Conservation (phyloP, 2,888 invertebrate species). For the Drosophila parthenogenetica region DNA sequence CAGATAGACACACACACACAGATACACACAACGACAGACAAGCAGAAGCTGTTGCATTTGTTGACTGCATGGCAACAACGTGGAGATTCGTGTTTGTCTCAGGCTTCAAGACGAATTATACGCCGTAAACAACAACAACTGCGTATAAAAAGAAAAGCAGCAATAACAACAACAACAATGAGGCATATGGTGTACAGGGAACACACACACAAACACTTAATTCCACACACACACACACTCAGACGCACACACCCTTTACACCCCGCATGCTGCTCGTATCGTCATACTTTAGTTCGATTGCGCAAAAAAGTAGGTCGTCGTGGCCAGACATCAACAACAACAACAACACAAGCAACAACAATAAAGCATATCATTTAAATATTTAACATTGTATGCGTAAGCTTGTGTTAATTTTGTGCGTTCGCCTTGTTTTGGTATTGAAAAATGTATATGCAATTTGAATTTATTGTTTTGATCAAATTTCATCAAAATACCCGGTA, state of each 20-base stretch:
- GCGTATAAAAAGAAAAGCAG: slow-evolving; percentile 29
- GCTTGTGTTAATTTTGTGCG: slow-evolving; percentile 53
- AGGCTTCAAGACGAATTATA: slow-evolving; percentile 13
- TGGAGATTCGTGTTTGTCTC: slow-evolving; percentile 19
- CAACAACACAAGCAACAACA: slow-evolving; percentile 32
- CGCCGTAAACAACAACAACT: slow-evolving; percentile 8
- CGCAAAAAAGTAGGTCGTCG: slow-evolving; percentile 78
- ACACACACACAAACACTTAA: slow-evolving; percentile 6
- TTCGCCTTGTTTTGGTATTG: slow-evolving; percentile 64
- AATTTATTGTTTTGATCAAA: slow-evolving; percentile 40
- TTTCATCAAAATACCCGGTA: slow-evolving; percentile 11
- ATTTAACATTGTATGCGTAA: slow-evolving; percentile 60
- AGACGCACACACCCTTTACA: slow-evolving; percentile 1
- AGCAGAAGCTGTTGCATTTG: slow-evolving; percentile 41
- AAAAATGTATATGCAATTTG: slow-evolving; percentile 35
- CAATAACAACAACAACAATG: slow-evolving; percentile 27
- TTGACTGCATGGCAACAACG: slow-evolving; percentile 39
- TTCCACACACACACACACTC: slow-evolving; percentile 9
- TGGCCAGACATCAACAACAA: slow-evolving; percentile 60
- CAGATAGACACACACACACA: slow-evolving; percentile 5
- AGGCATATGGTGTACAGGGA: slow-evolving; percentile 15
- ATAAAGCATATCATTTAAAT: slow-evolving; percentile 71
- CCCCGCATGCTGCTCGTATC: slow-evolving; percentile 34
- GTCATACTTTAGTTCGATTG: slow-evolving; percentile 69
- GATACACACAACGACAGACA: neutral